phyloP scores from a whole-genome alignment of 2,888 invertebrate species.

The Sisyra nigra region DNA sequence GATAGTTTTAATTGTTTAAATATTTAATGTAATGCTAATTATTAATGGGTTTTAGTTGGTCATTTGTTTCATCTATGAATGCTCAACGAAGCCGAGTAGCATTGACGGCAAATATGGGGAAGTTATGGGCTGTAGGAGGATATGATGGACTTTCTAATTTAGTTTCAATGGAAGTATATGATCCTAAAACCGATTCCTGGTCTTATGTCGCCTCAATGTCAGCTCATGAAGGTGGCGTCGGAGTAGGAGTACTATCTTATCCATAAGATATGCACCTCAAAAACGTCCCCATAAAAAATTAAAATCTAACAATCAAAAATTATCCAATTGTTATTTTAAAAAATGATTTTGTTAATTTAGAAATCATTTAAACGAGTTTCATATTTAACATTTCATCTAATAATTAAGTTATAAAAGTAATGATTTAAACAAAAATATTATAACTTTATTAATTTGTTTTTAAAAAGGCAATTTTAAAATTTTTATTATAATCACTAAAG shows the following conservation, averaged over 20 bases:
- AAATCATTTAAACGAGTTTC: no score
- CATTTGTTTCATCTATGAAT: constrained; percentile 62
- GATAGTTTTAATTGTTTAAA: constrained; percentile 17
- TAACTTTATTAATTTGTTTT: no score
- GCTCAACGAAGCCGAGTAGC: constrained; percentile 69
- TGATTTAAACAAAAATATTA: no score
- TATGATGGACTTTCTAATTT: constrained; percentile 67
- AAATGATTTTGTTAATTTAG: no score
- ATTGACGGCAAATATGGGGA: constrained; percentile 67
- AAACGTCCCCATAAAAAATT: no score
- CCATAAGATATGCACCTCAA: no score
- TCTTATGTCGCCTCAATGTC: constrained; percentile 60
- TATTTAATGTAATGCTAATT: neutral
- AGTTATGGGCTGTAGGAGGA: constrained; percentile 68
- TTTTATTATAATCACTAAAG: no score
- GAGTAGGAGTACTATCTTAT: constrained; percentile 56
- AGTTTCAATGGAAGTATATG: constrained; percentile 71
- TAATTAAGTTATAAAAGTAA: no score
- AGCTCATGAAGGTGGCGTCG: constrained; percentile 79
- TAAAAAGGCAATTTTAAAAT: no score
- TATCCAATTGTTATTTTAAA: no score
- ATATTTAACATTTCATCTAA: no score
- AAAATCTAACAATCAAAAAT: no score
- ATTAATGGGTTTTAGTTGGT: constrained; percentile 39
- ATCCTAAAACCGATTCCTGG: constrained; percentile 57